A percentile compares a stretch with the other conserved stretches of the same genome.
These are phyloP conservation scores for Ellobius talpinus DNA, from an alignment of 2,113 vertebrate genomes.

Conservation along the genomic window DNA sequence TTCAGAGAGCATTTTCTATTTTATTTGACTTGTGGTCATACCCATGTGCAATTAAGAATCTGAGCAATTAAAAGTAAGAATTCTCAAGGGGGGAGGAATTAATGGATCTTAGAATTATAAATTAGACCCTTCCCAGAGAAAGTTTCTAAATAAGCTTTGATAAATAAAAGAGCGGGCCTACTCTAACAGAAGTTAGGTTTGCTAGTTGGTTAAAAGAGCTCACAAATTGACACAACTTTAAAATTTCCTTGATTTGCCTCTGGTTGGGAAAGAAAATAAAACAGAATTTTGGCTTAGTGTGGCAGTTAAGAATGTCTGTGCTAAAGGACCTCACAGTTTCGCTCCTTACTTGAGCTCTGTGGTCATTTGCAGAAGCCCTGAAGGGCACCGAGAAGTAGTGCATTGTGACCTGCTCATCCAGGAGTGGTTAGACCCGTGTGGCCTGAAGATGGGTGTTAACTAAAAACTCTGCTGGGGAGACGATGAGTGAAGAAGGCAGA, in stretches of 20 bases:
- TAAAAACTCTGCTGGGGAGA: background rate
- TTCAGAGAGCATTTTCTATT: background rate
- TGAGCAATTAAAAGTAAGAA: slow-evolving; percentile 33
- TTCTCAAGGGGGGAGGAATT: background rate
- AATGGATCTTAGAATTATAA: slow-evolving; percentile 17
- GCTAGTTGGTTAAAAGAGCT: slow-evolving; percentile 48
- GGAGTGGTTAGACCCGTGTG: background rate
- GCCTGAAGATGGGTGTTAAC: background rate
- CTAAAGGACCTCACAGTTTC: background rate
- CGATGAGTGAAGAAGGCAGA: background rate
- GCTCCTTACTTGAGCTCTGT: background rate
- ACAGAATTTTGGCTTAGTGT: background rate
- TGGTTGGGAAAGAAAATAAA: slow-evolving; percentile 23
- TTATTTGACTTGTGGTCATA: background rate
- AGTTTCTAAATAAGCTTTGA: background rate
- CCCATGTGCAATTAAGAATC: slow-evolving; percentile 6
- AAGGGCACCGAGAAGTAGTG: background rate
- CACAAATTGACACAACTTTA: slow-evolving; percentile 39
- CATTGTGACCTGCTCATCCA: background rate
- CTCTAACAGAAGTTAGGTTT: slow-evolving; percentile 26
- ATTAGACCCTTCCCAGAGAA: background rate
- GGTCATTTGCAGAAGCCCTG: background rate
- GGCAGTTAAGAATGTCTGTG: slow-evolving; percentile 27
- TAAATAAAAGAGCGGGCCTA: background rate
- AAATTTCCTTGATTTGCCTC: slow-evolving; percentile 40